Conservation (phyloP, 2,797 vertebrate genomes). For the Gallirallus australis region DNA sequence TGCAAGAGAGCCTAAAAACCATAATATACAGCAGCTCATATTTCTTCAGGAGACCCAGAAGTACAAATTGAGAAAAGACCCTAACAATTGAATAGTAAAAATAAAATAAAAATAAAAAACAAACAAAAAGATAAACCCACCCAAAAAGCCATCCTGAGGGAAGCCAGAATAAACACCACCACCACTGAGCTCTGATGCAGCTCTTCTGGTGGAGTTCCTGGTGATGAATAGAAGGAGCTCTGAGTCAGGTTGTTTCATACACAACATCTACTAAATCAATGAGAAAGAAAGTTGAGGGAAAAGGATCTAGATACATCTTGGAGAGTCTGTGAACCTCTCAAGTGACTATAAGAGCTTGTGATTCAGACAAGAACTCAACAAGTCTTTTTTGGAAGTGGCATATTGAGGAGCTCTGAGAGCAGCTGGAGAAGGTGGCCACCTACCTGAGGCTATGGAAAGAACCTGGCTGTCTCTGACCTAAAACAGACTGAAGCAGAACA, state of each 20-base stretch:
- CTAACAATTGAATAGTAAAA: conserved; percentile 5
- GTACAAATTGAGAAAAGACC: conserved; percentile 45
- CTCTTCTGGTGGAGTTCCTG: conserved; percentile 46
- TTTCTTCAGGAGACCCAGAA: conserved; percentile 55
- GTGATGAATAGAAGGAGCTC: conserved; percentile 44
- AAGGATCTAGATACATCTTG: background rate
- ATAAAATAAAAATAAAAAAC: background rate
- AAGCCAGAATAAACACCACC: conserved; percentile 47
- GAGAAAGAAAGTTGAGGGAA: background rate
- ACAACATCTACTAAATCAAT: background rate
- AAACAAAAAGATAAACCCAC: background rate
- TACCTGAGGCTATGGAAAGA: background rate
- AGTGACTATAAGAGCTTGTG: background rate
- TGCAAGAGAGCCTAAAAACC: conserved; percentile 10
- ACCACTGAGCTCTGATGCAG: conserved; percentile 25
- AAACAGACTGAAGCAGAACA: background rate
- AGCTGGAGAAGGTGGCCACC: background rate
- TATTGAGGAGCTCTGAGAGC: background rate
- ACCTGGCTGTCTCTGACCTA: no score
- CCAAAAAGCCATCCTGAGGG: conserved; percentile 19
- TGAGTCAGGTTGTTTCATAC: conserved; percentile 43
- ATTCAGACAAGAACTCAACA: background rate
- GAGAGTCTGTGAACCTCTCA: background rate
- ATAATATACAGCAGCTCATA: background rate
- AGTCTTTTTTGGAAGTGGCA: background rate